phyloP scores from a whole-genome alignment of 1,140 invertebrate genomes.

The Lethrus apterus region DNA sequence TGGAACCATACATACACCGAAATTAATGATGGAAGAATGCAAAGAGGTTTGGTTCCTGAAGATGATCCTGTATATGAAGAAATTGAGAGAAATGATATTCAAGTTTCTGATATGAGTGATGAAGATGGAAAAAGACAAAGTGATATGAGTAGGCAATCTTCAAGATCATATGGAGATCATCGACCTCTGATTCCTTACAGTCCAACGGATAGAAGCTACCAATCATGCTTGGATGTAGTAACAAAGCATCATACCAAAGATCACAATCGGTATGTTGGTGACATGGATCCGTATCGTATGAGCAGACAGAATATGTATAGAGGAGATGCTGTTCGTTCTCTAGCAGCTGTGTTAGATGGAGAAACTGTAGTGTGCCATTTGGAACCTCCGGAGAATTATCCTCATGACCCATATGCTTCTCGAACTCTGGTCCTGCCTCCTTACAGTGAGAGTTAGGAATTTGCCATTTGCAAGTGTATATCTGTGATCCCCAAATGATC shows the following conservation, averaged over 20 bases:
- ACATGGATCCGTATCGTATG: slow-evolving; percentile 43
- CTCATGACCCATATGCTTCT: slow-evolving; percentile 32
- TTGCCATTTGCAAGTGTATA: slow-evolving; percentile 41
- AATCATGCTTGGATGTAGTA: slow-evolving; percentile 26
- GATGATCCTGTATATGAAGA: slow-evolving; percentile 78
- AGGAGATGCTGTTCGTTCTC: slow-evolving; percentile 52
- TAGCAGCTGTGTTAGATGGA: slow-evolving; percentile 70
- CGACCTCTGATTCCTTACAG: slow-evolving; percentile 53
- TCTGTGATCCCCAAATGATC: slow-evolving; percentile 43
- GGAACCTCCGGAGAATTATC: slow-evolving; percentile 51
- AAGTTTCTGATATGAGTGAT: slow-evolving; percentile 72
- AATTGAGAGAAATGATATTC: slow-evolving; percentile 60
- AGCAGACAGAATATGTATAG: slow-evolving; percentile 44
- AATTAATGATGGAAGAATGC: slow-evolving; percentile 48
- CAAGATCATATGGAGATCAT: slow-evolving; percentile 73
- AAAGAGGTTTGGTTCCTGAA: slow-evolving; percentile 42
- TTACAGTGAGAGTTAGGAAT: slow-evolving; percentile 42
- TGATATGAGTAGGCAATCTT: slow-evolving; percentile 67
- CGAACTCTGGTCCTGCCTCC: slow-evolving; percentile 38
- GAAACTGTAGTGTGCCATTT: slow-evolving; percentile 77
- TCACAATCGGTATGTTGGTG: slow-evolving; percentile 50
- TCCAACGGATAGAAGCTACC: slow-evolving; percentile 34
- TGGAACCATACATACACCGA: slow-evolving; percentile 60
- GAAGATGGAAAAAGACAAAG: slow-evolving; percentile 67
- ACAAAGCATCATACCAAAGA: slow-evolving; percentile 32